phyloP scores from a whole-genome alignment of 1,140 invertebrate species.

The Drosophila pruinosa region DNA sequence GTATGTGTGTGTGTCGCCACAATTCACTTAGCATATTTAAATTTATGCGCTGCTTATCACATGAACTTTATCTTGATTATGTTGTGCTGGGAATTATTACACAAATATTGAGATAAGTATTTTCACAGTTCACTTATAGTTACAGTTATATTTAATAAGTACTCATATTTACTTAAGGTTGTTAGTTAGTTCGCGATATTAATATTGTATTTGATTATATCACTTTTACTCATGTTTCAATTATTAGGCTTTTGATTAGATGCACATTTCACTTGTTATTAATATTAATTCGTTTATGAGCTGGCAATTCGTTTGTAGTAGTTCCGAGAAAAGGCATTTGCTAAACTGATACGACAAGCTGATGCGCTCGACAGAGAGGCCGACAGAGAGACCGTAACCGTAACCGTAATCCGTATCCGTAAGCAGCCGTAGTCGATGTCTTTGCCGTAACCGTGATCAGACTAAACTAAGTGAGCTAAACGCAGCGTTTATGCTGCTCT shows the following conservation, averaged over 20 bases:
- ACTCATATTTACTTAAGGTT: background rate
- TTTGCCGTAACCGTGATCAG: constrained; percentile 59
- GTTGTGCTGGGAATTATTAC: constrained; percentile 45
- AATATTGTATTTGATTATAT: background rate
- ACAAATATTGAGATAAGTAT: constrained; percentile 6
- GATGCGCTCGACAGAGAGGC: no score
- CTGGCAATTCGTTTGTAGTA: background rate
- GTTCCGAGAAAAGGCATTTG: background rate
- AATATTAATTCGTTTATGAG: background rate
- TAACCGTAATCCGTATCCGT: constrained; percentile 10
- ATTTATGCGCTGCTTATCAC: constrained; percentile 78
- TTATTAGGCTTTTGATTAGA: constrained; percentile 22
- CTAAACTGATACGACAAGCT: background rate
- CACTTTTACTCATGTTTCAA: background rate
- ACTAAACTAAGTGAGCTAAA: constrained; percentile 72
- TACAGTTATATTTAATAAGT: no score
- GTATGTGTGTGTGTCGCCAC: constrained; percentile 43
- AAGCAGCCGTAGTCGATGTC: no score
- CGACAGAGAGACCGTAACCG: background rate
- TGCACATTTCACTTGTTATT: constrained; percentile 20
- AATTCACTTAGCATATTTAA: constrained; percentile 77
- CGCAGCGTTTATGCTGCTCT: constrained; percentile 33
- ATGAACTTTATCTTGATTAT: constrained; percentile 78
- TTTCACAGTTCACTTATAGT: background rate
- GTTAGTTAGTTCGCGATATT: background rate